Evolutionary conservation across 2,113 vertebrate species (phyloP), one percentile per base, ranked within the genome.

Genomic region (Mustela nigripes): DNA sequence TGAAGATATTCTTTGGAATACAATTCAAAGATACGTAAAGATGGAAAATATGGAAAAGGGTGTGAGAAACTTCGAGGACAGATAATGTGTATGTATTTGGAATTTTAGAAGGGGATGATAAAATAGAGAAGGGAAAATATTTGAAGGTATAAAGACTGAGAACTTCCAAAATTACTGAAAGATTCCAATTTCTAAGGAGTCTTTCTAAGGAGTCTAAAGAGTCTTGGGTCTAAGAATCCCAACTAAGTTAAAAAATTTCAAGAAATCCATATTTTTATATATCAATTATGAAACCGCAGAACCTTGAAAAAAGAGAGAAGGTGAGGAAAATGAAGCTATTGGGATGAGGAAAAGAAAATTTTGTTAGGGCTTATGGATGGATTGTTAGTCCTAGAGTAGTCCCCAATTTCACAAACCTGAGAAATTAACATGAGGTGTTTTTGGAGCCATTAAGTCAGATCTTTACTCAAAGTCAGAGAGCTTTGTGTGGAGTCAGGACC

Each of bases 1-100:
- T 94, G 53, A 93, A 82, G 45, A 22, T 56, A 24, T 71, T 94
- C 31, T 87, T 58, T 95, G 76, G 53, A 91, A 67, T 92, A 67
- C 8, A 80, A 58, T 73, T 63, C 18, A 83, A 69, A 78, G 18
- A 58, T n/a, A 63, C 11, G 7, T 42, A 58, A 1, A 71, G 53
- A 39, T 80, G n/a, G 65, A 42, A 87, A 83, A 69, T 76, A 62
- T 48, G 12, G 56, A 71, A 71, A 86, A 76, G 21, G 9, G 15
- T 16, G 16, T 31, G 93, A 82, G 85, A 65, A 50, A 83, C 73
- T 36, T 60, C 31, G 53, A 79, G 45, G 22, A 56, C 45, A 91
- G 10, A 90, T 88, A 67, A 71, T 42, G 16, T 82, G 9, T 85
- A 56, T 24, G n/a, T 80, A 45, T 80, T 58, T 95, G 60, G 16